Base-by-base conservation (phyloP, 2,888 invertebrate species). In the Scaptomyza tumidula region DNA sequence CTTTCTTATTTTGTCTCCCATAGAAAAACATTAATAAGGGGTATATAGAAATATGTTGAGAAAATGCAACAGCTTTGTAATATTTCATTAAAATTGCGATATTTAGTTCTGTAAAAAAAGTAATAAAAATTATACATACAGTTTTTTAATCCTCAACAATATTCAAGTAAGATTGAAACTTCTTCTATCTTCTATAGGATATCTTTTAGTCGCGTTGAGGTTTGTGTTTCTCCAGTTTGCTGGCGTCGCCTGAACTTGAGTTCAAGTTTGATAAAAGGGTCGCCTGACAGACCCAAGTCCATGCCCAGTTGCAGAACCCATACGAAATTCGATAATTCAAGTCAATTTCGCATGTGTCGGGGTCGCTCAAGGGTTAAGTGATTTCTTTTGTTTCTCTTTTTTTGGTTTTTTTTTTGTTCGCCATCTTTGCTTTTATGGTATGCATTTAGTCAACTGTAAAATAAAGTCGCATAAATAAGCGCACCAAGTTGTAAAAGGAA, bases 291-390 rank as follows among this genome's bases (percentile, higher is more conserved):
- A 71, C 77, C 74, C 66, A 60, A 66, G 71, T 53, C 71, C 65
- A 60, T 50, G 57, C 53, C 66, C 66, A 62, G 68, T 55, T 60
- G 61, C 58, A 62, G 72, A 68, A 59, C 60, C 64, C 67, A 67
- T 65, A 54, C 71, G 66, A 78, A 85, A 85, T 82, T 85, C 82
- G 82, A 82, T 79, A 82, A 82, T 82, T 82, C 84, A 86, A 82
- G 86, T 82, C 83, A 77, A 82, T 82, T 85, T 79, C 78, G 80
- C 74, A 84, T 82, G 82, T 85, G 79, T 85, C 79, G 85, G 72
- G 85, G 75, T 85, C 68, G 85, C 72, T 75, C 86, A 84, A 84
- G 81, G 86, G 83, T 84, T 84, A 84, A 86, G 83, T 76, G 83
- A 86, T 84, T 86, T 84, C 81, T 80, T 76, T 82, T 69, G 68